Conservation (phyloP, 2,888 invertebrate species). For the Eretmocerus hayati region DNA sequence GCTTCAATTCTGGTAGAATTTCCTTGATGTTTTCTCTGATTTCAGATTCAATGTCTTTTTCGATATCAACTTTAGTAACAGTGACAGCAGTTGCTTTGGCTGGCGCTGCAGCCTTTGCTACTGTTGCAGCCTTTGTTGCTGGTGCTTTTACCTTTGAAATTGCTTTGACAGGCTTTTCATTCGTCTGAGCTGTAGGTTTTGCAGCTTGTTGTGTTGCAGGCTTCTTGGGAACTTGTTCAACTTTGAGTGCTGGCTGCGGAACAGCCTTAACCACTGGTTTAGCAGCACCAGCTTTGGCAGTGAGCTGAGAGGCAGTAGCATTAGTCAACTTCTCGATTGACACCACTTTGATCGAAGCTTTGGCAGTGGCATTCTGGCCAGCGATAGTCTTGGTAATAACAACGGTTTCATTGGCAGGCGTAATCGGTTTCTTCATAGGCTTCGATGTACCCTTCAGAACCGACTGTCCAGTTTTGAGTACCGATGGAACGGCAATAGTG, state of each 20-base stretch:
- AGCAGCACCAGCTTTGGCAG: not conserved
- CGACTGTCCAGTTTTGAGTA: constrained; percentile 9
- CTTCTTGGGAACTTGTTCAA: not conserved
- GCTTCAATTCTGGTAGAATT: not conserved
- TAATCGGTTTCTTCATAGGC: not conserved
- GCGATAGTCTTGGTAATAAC: not conserved
- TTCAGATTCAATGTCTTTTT: not conserved
- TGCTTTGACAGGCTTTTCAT: not conserved
- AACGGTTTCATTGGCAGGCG: not conserved
- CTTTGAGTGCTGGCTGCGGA: not conserved
- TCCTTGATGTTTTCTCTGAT: not conserved
- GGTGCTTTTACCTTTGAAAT: not conserved
- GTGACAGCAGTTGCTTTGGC: not conserved
- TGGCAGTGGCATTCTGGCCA: not conserved
- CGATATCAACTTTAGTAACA: not conserved
- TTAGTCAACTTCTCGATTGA: not conserved
- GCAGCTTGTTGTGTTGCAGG: not conserved
- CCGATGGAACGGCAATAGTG: constrained; percentile 5
- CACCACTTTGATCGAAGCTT: not conserved
- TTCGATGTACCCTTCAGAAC: constrained; percentile 5
- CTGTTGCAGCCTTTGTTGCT: not conserved
- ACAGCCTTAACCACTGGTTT: not conserved
- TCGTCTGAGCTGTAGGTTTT: not conserved
- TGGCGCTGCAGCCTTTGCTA: not conserved
- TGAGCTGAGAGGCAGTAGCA: not conserved